Conservation (phyloP, 2,797 vertebrate species). For the Cossypha caffra region DNA sequence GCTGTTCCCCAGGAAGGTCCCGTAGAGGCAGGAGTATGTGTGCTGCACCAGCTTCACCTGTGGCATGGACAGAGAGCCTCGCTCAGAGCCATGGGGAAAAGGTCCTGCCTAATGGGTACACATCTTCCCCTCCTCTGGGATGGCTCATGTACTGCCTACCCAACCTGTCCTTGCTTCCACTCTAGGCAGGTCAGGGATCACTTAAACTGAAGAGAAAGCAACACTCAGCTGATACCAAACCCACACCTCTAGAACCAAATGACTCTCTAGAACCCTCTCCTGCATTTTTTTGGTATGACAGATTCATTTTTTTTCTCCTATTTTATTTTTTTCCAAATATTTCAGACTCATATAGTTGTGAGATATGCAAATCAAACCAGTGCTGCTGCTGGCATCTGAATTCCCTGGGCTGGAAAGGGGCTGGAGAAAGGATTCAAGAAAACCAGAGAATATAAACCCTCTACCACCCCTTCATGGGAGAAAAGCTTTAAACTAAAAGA, state of each 20-base stretch:
- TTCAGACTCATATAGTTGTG: not conserved
- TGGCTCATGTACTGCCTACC: not conserved
- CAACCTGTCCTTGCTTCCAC: not conserved
- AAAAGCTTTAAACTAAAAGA: not conserved
- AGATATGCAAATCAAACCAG: not conserved
- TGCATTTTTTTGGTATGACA: not conserved
- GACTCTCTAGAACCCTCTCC: not conserved
- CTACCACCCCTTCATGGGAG: not conserved
- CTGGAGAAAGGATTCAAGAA: not conserved
- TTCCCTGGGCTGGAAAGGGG: not conserved
- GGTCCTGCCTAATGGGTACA: not conserved
- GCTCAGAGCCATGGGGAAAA: not conserved
- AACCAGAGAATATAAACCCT: not conserved
- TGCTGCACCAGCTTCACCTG: slow-evolving; percentile 99
- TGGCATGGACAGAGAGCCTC: not conserved
- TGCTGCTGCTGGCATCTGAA: not conserved
- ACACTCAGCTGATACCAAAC: not conserved
- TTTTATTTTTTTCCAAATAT: not conserved
- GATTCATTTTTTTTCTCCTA: not conserved
- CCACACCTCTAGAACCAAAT: not conserved
- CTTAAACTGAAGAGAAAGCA: not conserved
- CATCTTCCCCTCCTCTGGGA: not conserved
- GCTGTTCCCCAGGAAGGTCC: slow-evolving; percentile 97
- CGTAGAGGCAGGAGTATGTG: slow-evolving; percentile 97
- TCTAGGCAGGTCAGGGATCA: not conserved